These are phyloP conservation scores for Morus bassanus DNA, from an alignment of 2,797 vertebrate species.

Conservation along the genomic window DNA sequence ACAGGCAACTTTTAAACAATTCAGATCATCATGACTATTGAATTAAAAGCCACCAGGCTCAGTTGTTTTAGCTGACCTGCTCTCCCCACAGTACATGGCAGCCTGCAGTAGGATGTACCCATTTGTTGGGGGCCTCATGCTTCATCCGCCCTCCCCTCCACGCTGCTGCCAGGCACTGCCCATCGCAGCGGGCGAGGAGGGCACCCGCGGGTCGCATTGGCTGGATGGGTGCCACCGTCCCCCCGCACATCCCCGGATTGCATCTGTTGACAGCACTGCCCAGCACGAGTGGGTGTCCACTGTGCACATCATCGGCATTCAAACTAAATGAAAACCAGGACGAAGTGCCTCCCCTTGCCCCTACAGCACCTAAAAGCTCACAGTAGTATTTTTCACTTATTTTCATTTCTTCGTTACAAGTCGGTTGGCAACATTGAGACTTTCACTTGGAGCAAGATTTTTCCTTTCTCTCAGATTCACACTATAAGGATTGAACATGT, in stretches of 20 bases:
- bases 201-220: fast-evolving
- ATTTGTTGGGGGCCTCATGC: neutral
- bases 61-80: neutral
- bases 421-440: neutral
- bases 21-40: fast-evolving
- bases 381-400: neutral
- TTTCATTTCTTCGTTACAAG: neutral
- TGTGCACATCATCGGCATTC: fast-evolving
- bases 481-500: fast-evolving
- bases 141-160: neutral
- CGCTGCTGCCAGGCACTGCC: neutral
- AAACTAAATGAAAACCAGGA: neutral
- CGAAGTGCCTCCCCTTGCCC: neutral
- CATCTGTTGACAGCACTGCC: neutral
- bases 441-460: neutral
- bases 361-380: fast-evolving
- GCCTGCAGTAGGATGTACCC: fast-evolving
- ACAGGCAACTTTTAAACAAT: neutral
- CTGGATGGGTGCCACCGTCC: too few species aligned
- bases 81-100: fast-evolving
- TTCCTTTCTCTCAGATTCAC: neutral
- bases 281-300: neutral
- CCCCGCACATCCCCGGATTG: neutral
- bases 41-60: neutral
- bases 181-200: neutral